Evolutionary conservation across 2,113 vertebrate species (phyloP), one percentile per base, ranked within the genome.

Genomic region (Eulemur macaco): DNA sequence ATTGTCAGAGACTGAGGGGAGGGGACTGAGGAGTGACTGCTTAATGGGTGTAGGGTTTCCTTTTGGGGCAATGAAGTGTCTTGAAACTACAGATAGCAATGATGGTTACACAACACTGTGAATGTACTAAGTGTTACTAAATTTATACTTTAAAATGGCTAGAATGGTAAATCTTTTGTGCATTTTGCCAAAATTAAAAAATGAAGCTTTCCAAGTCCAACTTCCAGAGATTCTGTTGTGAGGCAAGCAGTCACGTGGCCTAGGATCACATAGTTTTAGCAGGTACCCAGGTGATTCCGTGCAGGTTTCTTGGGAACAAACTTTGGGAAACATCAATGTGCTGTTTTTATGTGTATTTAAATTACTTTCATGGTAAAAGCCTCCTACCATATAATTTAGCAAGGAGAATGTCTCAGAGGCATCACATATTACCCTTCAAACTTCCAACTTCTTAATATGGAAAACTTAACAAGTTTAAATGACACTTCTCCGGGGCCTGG

Each of bases 61-160:
- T 81, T 76, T 8, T 1, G 42, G 12, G 63, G 37, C 34, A 34
- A 90, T 18, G 27, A 63, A 68, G 80, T 68, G 31, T 68, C 42
- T 87, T 66, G n/a, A 37, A 87, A 84, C 15, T 58, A 63, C 13
- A 80, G 50, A 82, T 9, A 54, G 54, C 31, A 12, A 45, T 27
- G 29, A 64, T 27, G 1, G 14, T 13, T 47, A 17, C 27, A 74
- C 45, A 74, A 68, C 39, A 91, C 0, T 52, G 29, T 54, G 68
- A 60, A 47, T 73, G 17, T 42, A 58, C 58, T 58, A 85, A 85
- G 63, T 56, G n/a, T 83, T 39, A 50, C 20, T 82, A 25, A 66
- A 73, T 86, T 97, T 52, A 60, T 25, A 69, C 83, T 91, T 91
- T n/a, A 52, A 91, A 86, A 80, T 85, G 45, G 60, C 56, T 89